Evolutionary conservation across 2,888 invertebrate species (phyloP).

Genomic region (Volucella inflata): DNA sequence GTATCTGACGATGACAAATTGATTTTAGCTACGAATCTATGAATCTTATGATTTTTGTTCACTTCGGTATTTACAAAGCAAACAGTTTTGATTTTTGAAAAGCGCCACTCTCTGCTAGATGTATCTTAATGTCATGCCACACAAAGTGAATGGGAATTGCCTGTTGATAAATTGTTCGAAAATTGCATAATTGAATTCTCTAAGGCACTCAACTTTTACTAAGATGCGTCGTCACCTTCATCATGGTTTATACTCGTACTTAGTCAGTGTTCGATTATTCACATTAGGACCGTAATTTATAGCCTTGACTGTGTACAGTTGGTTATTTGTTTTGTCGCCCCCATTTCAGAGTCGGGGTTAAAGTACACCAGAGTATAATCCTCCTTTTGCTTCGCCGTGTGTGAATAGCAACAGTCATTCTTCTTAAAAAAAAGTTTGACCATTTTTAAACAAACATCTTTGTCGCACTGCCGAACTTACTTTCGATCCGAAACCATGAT

Average conservation of each 20-base stretch:
- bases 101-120: not conserved
- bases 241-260: slow-evolving; percentile 2
- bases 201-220: slow-evolving; percentile 47
- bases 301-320: not conserved
- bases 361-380: too few species aligned
- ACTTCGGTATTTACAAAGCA: slow-evolving; percentile 30
- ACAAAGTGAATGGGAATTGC: slow-evolving; percentile 50
- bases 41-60: slow-evolving; percentile 54
- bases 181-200: slow-evolving; percentile 71
- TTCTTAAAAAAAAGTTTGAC: too few species aligned
- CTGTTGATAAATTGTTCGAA: slow-evolving; percentile 67
- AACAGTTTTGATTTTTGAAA: slow-evolving; percentile 16
- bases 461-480: not conserved
- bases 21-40: slow-evolving; percentile 56
- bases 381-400: too few species aligned
- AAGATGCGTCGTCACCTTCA: slow-evolving; percentile 37
- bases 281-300: slow-evolving; percentile 35
- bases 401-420: too few species aligned
- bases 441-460: not conserved
- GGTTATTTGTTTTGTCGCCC: not conserved
- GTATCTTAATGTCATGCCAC: slow-evolving; percentile 30
- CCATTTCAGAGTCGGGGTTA: not conserved
- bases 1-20: slow-evolving; percentile 70
- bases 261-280: not conserved
- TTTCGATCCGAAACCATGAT: not conserved